A percentile compares a stretch with the other conserved stretches of the same genome.
Conservation (phyloP, 2,113 vertebrate species). For the Theropithecus gelada region DNA sequence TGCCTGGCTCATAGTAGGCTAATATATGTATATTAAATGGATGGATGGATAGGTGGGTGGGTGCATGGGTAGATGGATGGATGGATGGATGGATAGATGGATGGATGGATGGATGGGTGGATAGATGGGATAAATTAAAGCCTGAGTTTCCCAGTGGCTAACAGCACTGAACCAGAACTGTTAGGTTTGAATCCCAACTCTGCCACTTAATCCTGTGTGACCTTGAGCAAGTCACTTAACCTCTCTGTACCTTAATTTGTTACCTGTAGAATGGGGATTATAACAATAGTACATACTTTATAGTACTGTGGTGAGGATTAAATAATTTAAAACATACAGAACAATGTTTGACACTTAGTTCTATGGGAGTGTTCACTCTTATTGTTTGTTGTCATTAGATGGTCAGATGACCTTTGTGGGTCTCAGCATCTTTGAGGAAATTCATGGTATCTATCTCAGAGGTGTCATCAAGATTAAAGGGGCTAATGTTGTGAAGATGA, state of each 20-base stretch:
- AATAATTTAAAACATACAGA: background rate
- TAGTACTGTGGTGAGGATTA: background rate
- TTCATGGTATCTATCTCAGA: background rate
- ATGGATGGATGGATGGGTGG: too few relatives aligned
- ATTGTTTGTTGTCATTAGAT: background rate
- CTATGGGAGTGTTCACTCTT: background rate
- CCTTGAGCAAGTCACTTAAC: background rate
- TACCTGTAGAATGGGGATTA: background rate
- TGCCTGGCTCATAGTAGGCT: background rate
- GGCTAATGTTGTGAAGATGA: background rate
- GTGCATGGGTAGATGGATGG: background rate
- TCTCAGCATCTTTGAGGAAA: background rate
- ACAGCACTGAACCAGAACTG: background rate
- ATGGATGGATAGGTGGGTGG: background rate
- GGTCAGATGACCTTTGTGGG: background rate
- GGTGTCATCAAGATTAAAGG: background rate
- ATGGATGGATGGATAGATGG: background rate
- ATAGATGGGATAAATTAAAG: background rate
- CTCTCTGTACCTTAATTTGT: background rate
- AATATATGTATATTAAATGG: background rate
- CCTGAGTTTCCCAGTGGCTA: background rate
- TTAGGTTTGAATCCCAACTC: slow-evolving; percentile 48
- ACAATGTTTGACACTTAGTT: background rate
- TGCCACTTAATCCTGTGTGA: background rate
- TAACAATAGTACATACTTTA: background rate